A percentile compares a stretch with the other conserved stretches of the same genome.
Conservation (phyloP, 1,140 invertebrate species). For the Heterodera schachtii region DNA sequence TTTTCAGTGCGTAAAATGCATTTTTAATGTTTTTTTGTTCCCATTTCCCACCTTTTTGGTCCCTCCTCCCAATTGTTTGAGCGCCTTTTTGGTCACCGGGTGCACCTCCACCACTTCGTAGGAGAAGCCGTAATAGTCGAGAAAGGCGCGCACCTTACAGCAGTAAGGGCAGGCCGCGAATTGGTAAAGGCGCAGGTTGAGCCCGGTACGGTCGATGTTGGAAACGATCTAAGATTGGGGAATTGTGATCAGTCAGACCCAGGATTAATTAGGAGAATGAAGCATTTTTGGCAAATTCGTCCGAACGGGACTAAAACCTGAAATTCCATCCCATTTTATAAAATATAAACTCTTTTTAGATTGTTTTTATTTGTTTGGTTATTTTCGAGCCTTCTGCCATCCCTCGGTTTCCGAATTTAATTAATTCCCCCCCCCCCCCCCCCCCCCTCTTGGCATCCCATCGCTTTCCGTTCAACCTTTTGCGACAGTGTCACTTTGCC, state of each 20-base stretch:
- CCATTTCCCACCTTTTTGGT: slow-evolving; percentile 77
- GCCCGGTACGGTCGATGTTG: slow-evolving; percentile 73
- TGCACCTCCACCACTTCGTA: slow-evolving; percentile 96
- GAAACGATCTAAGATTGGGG: slow-evolving; percentile 18
- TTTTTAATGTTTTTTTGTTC: no score
- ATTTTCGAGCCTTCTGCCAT: no score
- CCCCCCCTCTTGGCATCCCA: no score
- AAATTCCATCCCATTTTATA: no score
- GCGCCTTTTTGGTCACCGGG: slow-evolving; percentile 83
- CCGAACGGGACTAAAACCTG: no score
- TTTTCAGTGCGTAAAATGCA: no score
- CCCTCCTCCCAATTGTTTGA: slow-evolving; percentile 79
- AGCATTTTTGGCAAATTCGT: neutral
- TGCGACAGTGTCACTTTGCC: neutral
- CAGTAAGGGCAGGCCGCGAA: slow-evolving; percentile 98
- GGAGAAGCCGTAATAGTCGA: slow-evolving; percentile 89
- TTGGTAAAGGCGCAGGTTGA: slow-evolving; percentile 87
- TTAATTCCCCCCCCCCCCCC: no score
- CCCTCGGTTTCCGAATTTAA: no score
- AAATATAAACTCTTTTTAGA: no score
- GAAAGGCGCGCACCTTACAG: slow-evolving; percentile 89
- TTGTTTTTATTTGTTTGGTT: no score
- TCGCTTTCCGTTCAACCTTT: neutral
- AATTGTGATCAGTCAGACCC: neutral
- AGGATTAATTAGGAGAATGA: neutral